Conservation (phyloP, 92 coral and sea anemone genomes). For the Palythoa grandiflora region DNA sequence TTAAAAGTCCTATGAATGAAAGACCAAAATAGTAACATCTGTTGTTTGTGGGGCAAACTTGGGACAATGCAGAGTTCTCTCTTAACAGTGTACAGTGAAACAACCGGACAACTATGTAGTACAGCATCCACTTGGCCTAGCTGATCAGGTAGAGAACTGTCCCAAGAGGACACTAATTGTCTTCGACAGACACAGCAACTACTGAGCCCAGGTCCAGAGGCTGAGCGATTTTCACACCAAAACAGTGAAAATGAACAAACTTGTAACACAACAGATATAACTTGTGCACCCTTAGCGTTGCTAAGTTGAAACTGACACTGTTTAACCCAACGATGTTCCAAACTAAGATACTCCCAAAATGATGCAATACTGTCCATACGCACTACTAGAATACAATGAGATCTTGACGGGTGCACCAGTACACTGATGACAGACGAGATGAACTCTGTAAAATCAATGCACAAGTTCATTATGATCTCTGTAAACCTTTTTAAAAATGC, state of each 20-base stretch:
- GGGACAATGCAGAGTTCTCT: conserved; percentile 86
- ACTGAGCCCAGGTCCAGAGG: conserved; percentile 58
- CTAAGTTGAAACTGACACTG: conserved; percentile 83
- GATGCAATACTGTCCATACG: conserved; percentile 77
- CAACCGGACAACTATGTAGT: conserved; percentile 89
- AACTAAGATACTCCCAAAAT: conserved; percentile 72
- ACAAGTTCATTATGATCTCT: not conserved
- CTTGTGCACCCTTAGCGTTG: conserved; percentile 88
- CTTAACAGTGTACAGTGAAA: conserved; percentile 65
- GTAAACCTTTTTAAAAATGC: too few species aligned
- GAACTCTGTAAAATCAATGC: conserved; percentile 38
- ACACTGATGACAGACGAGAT: conserved; percentile 68
- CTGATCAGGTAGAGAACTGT: conserved; percentile 58
- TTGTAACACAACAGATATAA: conserved; percentile 72
- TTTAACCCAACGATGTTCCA: conserved; percentile 78
- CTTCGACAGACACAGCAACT: conserved; percentile 92
- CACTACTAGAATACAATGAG: conserved; percentile 72
- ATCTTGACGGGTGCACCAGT: conserved; percentile 66
- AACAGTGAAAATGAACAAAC: conserved; percentile 72
- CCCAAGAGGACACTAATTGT: conserved; percentile 53
- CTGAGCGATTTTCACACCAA: conserved; percentile 95
- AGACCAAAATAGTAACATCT: conserved; percentile 85
- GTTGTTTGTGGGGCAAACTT: conserved; percentile 65
- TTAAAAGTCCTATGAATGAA: conserved; percentile 73
- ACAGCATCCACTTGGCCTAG: conserved; percentile 88